Evolutionary conservation across 2,888 invertebrate species (phyloP).

Genomic region (Trichogramma dendrolimi): DNA sequence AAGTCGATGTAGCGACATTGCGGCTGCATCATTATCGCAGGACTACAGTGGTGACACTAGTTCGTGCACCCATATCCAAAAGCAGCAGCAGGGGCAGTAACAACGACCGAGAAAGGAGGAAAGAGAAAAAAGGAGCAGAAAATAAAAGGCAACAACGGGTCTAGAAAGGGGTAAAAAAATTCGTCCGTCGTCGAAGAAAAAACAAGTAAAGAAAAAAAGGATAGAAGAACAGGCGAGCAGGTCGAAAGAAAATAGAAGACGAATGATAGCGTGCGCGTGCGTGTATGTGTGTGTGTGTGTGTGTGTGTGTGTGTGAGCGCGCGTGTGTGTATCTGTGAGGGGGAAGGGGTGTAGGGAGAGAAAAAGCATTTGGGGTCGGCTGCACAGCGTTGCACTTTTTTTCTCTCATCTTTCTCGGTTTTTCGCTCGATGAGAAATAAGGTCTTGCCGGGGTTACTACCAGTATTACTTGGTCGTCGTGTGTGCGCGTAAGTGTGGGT

Average conservation of each 20-base stretch:
- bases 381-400: slow-evolving; percentile 31
- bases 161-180: neutral
- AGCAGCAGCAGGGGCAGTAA: neutral
- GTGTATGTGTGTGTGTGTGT: neutral
- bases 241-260: slow-evolving; percentile 24
- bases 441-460: slow-evolving; percentile 36
- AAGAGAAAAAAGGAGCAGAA: neutral
- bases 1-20: too few species aligned
- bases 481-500: slow-evolving; percentile 31
- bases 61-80: too few species aligned
- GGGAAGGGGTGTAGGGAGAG: neutral
- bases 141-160: slow-evolving; percentile 13
- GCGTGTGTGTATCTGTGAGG: neutral
- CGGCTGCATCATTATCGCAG: too few species aligned
- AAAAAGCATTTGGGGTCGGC: slow-evolving; percentile 30
- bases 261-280: neutral
- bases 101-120: neutral
- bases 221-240: slow-evolving; percentile 8
- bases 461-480: too few species aligned
- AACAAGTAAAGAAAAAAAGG: slow-evolving; percentile 3
- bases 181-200: neutral
- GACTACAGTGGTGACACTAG: too few species aligned
- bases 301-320: too few species aligned
- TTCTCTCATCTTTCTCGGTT: slow-evolving; percentile 12
- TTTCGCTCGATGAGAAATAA: slow-evolving; percentile 50